Conservation (phyloP, 2,888 invertebrate genomes). For the Pachycephus smyrnensis region DNA sequence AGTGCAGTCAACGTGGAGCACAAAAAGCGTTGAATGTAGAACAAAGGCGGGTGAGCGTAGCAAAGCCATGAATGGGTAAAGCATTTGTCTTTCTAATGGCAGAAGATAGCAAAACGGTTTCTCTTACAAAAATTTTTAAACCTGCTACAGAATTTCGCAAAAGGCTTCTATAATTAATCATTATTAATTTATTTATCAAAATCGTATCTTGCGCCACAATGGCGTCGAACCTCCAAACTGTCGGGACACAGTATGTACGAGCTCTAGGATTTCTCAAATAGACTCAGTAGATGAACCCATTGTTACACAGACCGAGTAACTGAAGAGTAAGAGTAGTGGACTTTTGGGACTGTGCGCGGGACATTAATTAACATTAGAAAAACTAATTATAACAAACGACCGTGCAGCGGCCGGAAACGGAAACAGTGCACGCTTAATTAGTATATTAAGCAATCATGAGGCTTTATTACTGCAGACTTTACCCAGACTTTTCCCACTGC, state of each 20-base stretch:
- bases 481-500: neutral
- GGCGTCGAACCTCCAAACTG: neutral
- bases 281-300: neutral
- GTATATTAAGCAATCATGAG: constrained; percentile 29
- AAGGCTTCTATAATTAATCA: neutral
- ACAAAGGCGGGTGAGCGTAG: neutral
- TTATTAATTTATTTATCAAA: neutral
- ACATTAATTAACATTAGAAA: constrained; percentile 38
- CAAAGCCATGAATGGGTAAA: neutral
- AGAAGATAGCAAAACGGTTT: neutral
- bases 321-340: neutral
- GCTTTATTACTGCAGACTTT: constrained; percentile 25
- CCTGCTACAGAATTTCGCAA: neutral
- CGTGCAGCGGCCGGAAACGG: constrained; percentile 23
- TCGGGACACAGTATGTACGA: neutral
- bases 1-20: neutral
- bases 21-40: neutral
- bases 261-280: neutral
- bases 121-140: neutral
- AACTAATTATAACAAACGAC: constrained; percentile 38
- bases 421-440: constrained; percentile 19
- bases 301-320: neutral
- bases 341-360: constrained; percentile 13
- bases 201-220: neutral
- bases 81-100: neutral